phyloP scores from a whole-genome alignment of 1,140 invertebrate species.

The Saccostrea echinata region DNA sequence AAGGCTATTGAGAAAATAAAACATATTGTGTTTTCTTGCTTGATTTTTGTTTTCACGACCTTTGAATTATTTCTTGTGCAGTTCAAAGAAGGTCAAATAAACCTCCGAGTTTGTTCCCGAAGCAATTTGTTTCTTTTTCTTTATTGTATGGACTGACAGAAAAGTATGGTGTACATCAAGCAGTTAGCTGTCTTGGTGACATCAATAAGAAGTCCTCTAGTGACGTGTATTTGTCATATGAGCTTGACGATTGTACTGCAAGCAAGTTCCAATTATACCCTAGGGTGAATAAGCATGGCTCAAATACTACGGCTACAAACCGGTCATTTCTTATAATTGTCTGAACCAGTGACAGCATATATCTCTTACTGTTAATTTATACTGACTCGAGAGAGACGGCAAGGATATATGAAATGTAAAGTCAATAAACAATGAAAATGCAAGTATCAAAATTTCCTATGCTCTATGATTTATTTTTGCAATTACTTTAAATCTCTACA shows the following conservation, averaged over 20 bases:
- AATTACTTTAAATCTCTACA: too few relatives aligned
- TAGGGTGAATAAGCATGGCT: not conserved
- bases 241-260: not conserved
- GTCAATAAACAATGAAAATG: too few relatives aligned
- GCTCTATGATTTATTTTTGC: too few relatives aligned
- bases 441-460: too few relatives aligned
- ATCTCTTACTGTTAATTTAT: not conserved
- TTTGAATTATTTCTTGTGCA: too few relatives aligned
- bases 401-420: not conserved
- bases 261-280: constrained; percentile 2
- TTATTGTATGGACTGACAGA: not conserved
- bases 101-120: not conserved
- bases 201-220: not conserved
- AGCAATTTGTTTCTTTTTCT: not conserved
- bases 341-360: not conserved
- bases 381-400: not conserved
- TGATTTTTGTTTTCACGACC: too few relatives aligned
- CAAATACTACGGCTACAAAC: not conserved
- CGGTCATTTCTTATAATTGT: not conserved
- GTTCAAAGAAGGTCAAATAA: too few relatives aligned
- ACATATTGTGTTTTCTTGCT: too few relatives aligned
- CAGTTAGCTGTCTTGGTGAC: not conserved
- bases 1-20: too few relatives aligned
- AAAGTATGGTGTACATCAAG: too few relatives aligned
- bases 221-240: not conserved